These are phyloP conservation scores for Montipora efflorescens DNA, from an alignment of 64 coral and sea anemone species.

Conservation along the genomic window DNA sequence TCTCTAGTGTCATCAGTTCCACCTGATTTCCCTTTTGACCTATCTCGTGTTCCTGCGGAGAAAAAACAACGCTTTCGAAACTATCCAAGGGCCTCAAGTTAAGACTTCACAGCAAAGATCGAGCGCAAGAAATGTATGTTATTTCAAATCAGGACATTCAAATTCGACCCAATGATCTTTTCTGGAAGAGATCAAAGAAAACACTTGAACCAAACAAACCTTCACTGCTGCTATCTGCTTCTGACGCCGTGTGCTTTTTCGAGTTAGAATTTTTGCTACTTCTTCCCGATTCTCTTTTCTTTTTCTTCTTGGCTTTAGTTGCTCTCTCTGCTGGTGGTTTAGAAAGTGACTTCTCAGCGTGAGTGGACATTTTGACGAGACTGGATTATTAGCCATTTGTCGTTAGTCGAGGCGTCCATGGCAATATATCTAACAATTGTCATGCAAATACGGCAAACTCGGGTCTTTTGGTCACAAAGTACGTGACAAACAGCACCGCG, in stretches of 20 bases:
- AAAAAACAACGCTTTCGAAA: conserved; percentile 1
- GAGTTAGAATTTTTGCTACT: background rate
- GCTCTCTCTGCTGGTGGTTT: background rate
- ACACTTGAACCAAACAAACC: conserved; percentile 7
- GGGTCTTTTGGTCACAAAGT: background rate
- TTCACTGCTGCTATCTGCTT: conserved; percentile 34
- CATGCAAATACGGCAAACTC: background rate
- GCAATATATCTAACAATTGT: conserved; percentile 45
- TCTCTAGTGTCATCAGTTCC: background rate
- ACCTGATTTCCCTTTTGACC: conserved; percentile 21
- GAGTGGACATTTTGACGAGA: conserved; percentile 28
- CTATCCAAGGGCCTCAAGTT: background rate
- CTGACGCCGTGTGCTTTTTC: conserved; percentile 12
- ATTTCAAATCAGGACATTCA: conserved; percentile 33
- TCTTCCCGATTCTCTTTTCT: conserved; percentile 20
- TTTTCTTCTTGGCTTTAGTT: conserved; percentile 34
- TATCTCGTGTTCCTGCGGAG: background rate
- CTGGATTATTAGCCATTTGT: conserved; percentile 27
- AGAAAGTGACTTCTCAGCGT: conserved; percentile 8
- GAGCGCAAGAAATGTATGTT: background rate
- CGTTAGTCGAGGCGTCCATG: conserved; percentile 31
- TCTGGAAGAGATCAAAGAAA: conserved; percentile 16
- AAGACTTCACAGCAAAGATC: background rate
- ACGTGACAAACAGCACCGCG: background rate
- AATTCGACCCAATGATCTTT: background rate